These are phyloP conservation scores for Tokudaia muenninki DNA, from an alignment of 2,797 vertebrate genomes.

Conservation along the genomic window DNA sequence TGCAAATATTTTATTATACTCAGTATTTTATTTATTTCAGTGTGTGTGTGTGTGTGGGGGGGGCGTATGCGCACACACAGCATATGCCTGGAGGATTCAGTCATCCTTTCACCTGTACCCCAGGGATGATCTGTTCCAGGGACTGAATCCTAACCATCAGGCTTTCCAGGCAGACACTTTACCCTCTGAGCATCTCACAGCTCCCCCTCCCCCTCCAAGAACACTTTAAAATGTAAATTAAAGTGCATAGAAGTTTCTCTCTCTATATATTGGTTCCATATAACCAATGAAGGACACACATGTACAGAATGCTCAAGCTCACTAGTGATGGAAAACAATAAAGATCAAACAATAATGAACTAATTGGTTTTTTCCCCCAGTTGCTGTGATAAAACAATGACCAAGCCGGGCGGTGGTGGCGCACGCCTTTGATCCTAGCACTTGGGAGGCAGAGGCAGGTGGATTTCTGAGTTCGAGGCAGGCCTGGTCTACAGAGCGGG, in stretches of 20 bases:
- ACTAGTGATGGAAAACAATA: not conserved
- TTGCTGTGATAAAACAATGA: slow-evolving; percentile 6
- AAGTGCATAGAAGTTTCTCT: not conserved
- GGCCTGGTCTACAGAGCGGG: no score
- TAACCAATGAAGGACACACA: not conserved
- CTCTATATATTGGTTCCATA: not conserved
- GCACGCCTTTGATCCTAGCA: no score
- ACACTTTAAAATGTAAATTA: slow-evolving; percentile 5
- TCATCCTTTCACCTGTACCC: no score
- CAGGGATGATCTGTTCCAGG: not conserved
- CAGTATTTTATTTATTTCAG: no score
- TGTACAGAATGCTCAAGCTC: not conserved
- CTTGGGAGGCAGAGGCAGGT: no score
- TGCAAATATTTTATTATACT: not conserved
- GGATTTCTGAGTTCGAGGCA: no score
- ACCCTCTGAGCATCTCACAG: not conserved
- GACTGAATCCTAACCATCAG: not conserved
- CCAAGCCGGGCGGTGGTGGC: no score
- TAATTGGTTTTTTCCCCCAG: not conserved
- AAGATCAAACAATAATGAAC: not conserved
- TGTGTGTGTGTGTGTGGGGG: not conserved
- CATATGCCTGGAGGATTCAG: not conserved
- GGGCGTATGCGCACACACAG: no score
- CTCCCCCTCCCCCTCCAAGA: no score
- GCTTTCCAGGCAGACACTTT: no score